Evolutionary conservation across 2,888 invertebrate genomes (phyloP).

Genomic region (Margaritifera margaritifera): DNA sequence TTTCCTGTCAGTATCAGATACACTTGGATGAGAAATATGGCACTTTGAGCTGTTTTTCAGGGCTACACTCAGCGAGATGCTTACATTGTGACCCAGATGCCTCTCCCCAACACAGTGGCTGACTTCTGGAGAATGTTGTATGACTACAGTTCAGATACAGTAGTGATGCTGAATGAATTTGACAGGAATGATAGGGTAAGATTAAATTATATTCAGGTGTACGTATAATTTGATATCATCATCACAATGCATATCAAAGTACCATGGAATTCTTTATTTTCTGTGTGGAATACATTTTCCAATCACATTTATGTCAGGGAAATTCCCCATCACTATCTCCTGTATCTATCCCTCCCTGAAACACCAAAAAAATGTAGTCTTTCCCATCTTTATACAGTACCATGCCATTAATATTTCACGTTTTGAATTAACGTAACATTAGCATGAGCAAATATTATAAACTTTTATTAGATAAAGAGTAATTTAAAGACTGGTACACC

Average conservation of each 20-base stretch:
- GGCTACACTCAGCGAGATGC: constrained; percentile 71
- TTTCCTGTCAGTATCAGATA: no score
- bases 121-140: constrained; percentile 73
- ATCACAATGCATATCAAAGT: no score
- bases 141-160: constrained; percentile 68
- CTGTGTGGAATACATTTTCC: not conserved
- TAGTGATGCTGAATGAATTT: constrained; percentile 72
- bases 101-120: constrained; percentile 69
- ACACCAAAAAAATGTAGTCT: no score
- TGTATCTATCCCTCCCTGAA: no score
- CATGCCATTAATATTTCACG: no score
- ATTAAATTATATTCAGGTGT: not conserved
- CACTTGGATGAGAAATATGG: not conserved
- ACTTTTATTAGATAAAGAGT: no score
- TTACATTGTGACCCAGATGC: constrained; percentile 73
- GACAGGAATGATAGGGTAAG: constrained; percentile 68
- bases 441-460: no score
- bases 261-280: not conserved
- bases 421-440: no score
- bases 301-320: not conserved
- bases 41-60: constrained; percentile 43
- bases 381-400: no score
- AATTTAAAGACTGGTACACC: no score
- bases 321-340: no score
- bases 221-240: no score